Conservation (phyloP, 2,888 invertebrate genomes). For the Cenopis cana region DNA sequence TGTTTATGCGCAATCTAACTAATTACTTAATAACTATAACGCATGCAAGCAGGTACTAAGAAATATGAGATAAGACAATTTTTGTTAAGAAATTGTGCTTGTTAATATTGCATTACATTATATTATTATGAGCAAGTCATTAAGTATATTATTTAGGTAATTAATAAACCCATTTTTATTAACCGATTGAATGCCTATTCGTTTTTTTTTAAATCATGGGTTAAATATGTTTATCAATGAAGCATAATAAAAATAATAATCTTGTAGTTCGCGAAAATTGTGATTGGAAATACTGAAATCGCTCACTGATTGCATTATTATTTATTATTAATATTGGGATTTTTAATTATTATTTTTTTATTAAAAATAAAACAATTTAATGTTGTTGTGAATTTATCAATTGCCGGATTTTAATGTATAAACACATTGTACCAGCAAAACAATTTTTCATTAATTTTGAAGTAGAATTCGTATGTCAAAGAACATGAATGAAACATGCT, state of each 20-base stretch:
- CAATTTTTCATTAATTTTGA: too few relatives aligned
- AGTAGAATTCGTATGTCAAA: too few relatives aligned
- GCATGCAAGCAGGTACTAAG: slow-evolving; percentile 14
- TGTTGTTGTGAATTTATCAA: too few relatives aligned
- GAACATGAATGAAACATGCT: too few relatives aligned
- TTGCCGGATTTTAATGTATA: too few relatives aligned
- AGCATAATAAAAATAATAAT: not conserved
- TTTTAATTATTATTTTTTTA: too few relatives aligned
- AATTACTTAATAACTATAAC: slow-evolving; percentile 20
- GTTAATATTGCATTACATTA: not conserved
- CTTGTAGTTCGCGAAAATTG: not conserved
- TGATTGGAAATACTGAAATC: not conserved
- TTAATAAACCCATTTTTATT: not conserved
- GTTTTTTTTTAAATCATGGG: not conserved
- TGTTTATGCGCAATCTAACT: slow-evolving; percentile 14
- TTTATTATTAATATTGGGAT: too few relatives aligned
- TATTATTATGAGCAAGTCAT: not conserved
- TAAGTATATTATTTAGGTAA: not conserved
- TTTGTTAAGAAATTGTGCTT: slow-evolving; percentile 6
- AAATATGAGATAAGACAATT: slow-evolving; percentile 14
- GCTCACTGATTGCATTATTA: not conserved
- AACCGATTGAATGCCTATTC: not conserved
- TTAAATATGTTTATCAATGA: not conserved
- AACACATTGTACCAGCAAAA: too few relatives aligned
- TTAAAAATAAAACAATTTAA: too few relatives aligned